These are phyloP conservation scores for Marmota flaviventris DNA, from an alignment of 2,113 vertebrate genomes.

Conservation along the genomic window DNA sequence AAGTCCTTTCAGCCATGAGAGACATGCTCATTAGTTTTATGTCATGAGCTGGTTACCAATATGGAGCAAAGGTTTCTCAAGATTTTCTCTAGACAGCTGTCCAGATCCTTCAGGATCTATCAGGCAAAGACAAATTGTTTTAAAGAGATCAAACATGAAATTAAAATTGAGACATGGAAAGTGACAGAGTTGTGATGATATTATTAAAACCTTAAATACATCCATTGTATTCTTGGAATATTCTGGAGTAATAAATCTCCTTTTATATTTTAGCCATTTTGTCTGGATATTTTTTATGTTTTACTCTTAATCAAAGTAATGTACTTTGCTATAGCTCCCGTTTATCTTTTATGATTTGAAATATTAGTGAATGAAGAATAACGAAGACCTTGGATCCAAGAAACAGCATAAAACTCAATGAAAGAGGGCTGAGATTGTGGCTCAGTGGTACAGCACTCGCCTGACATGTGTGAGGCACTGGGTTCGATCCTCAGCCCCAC, in stretches of 20 bases:
- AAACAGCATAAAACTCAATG: constrained; percentile 1
- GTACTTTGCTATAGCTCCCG: neutral
- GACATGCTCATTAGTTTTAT: neutral
- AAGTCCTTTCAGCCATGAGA: neutral
- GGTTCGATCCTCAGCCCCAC: too few species aligned
- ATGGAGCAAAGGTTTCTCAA: neutral
- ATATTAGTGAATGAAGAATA: constrained; percentile 31
- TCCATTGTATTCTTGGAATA: neutral
- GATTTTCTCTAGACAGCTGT: neutral
- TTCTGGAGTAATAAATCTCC: constrained; percentile 20
- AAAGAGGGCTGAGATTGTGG: neutral
- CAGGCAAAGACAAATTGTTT: neutral
- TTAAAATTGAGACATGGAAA: neutral
- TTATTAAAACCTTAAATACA: neutral
- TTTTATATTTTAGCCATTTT: neutral
- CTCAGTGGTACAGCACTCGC: too few species aligned
- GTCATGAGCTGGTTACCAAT: neutral
- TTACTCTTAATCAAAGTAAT: neutral
- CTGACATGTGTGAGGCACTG: too few species aligned
- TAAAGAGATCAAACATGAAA: neutral
- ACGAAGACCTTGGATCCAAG: neutral
- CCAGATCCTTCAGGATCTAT: neutral
- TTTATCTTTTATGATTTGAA: constrained; percentile 1
- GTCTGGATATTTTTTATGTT: neutral
- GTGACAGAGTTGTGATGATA: neutral